Base-by-base conservation (phyloP, 2,888 invertebrate genomes). In the Parasteatoda lunata region DNA sequence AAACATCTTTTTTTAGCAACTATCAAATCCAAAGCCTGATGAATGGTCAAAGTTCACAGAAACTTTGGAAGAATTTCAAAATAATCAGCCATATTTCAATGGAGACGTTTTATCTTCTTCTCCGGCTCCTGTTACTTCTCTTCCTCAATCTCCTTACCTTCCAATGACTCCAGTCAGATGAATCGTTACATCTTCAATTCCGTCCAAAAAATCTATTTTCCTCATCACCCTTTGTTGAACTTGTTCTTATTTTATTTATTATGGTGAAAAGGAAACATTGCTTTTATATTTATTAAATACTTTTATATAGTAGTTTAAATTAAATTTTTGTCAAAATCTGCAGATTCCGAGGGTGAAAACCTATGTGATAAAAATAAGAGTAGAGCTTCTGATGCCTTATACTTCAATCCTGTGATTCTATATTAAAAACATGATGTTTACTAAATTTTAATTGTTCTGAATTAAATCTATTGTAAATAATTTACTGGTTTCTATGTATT, bases 1-100 rank as follows among this genome's bases (percentile, higher is more conserved):
- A 30, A 48, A 65, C 68, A 8, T 66, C 79, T 89, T 90, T 84
- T 92, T 93, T 0, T 92, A 97, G 96, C 95, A 96, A 93, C 94
- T 98, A 91, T 96, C 97, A 45, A 95, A 95, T 92, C 98, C 98
- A 4, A 95, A 97, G 69, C 95, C 96, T 91, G 98, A 98, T 92
- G 98, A 98, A 92, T 98, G 98, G 97, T 96, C 95, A 91, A 96
- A 96, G 93, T 96, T 98, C 92, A 94, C 96, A 90, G 96, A 96
- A 92, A 98, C 97, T 3, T 94, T 98, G 89, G 97, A 97, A 92
- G 98, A 98, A 92, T 93, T 97, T 90, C 95, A 96, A 91, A 96
- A 97, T 93, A 97, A 97, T 93, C 97, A 97, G 92, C 95, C 96
- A 0, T 96, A 96, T 91, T 49, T 85, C 6, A 76, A 49, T 51